Base-by-base conservation (phyloP, 2,888 invertebrate species). In the Lasioglossum villosulum region DNA sequence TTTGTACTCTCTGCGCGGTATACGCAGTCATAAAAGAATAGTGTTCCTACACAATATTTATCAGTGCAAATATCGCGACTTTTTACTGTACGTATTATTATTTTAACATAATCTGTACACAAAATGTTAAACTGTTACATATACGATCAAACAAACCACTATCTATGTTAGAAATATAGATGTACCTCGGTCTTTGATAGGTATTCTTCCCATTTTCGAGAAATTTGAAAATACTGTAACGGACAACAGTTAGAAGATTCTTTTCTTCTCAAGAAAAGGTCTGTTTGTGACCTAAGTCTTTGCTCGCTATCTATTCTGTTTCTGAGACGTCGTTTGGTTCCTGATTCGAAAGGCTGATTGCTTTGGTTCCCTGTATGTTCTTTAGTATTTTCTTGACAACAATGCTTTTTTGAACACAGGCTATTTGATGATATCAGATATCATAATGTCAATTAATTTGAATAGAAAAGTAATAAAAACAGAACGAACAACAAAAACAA, bases 101-200 rank as follows among this genome's bases (percentile, higher is more conserved):
- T 68, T 12, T 34, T n/a, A 59, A 27, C 12, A 27, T 27, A 27
- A 59, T 34, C 10, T 68, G 3, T 23, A 19, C 23, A 34, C 10
- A 37, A 37, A 8, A 12, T 34, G 34, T 68, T 34, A n/a, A 68
- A n/a, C 70, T 14, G 52, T 75, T 80, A 63, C 12, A n/a, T 48
- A 23, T 39, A 74, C 27, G 59, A n/a, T 63, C 45, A 23, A 45
- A 30, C n/a, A 52, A 52, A 10, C n/a, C 52, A 52, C 52, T 56
- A 45, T 81, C 42, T 74, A 34, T 74, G 42, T 75, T 80, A 75
- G 23, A 68, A 52, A 45, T 45, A 66, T 27, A 19, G 37, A 23
- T 90, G 75, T 94, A 94, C 94, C 94, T 95, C 94, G 73, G 92
- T 94, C 76, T 91, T 93, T 84, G 87, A 90, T 90, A 91, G 93